Base-by-base conservation (phyloP, 2,888 invertebrate species). In the Pimpla rufipes region DNA sequence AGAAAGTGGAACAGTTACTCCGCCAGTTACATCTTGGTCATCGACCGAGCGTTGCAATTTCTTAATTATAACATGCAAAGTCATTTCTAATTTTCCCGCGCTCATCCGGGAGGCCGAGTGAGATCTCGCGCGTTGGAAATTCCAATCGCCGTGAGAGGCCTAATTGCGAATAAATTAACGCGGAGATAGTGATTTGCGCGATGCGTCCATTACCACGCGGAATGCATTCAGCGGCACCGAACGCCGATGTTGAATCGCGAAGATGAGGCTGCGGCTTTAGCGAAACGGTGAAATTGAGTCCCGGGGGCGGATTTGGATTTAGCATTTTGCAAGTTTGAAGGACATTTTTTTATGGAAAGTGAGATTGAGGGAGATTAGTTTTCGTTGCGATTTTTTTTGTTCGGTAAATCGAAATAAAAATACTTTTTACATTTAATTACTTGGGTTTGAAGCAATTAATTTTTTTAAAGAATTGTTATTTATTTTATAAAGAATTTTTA, bases 1-100 rank as follows among this genome's bases (percentile, higher is more conserved):
- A 85, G 88, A 89, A 89, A 89, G 89, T 89, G 87, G 89, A 88
- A 89, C 89, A 87, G 81, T 88, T 85, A 87, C 85, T 87, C 64
- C 85, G 86, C 85, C 85, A 80, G 83, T 80, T 83, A 73, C 66
- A 81, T 81, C 77, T 81, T 78, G 64, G 50, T 70, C 73, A 83
- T 83, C 80, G 83, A 86, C 81, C 71, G 75, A 57, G 47, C 62
- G 67, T 62, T 77, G 55, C 55, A 68, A 73, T 78, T 78, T 68
- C 70, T 62, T 8, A 68, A 70, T 55, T 66, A 18, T 59, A 40
- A 29, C 7, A 37, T 23, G 23, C 29, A 42, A 57, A 16, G 40
- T 57, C 5, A 42, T 71, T 71, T 71, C 23, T 71, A 71, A 55
- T 45, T 57, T n/a, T 45, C 23, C 29, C 37, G 18, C 16, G 18